Evolutionary conservation across 2,888 invertebrate genomes (phyloP).

Genomic region (Cheilosia scutellata): DNA sequence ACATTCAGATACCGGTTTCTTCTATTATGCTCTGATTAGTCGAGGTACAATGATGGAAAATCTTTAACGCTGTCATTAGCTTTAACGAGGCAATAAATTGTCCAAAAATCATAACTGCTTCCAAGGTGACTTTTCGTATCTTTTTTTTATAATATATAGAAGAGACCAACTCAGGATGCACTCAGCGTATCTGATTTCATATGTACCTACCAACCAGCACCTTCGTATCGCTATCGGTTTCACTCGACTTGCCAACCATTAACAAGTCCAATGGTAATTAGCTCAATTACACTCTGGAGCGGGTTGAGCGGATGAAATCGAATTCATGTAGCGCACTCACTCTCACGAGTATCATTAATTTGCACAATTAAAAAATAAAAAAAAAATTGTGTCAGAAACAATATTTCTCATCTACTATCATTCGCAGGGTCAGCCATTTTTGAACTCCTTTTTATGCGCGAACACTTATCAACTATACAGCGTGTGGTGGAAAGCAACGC

Average conservation of each 20-base stretch:
- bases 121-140: constrained; percentile 19
- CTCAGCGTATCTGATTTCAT: neutral
- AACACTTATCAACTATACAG: constrained; percentile 4
- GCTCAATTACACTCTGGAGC: constrained; percentile 20
- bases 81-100: constrained; percentile 14
- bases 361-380: neutral
- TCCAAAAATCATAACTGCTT: constrained; percentile 2
- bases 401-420: neutral
- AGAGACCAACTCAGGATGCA: neutral
- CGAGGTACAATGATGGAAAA: neutral
- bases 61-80: constrained; percentile 5
- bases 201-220: neutral
- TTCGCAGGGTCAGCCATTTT: neutral
- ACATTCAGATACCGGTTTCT: constrained; percentile 20
- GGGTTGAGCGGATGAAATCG: constrained; percentile 22
- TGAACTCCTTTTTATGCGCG: constrained; percentile 12
- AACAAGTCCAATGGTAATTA: constrained; percentile 36
- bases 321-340: neutral
- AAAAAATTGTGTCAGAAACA: neutral
- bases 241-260: constrained; percentile 6
- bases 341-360: constrained; percentile 38
- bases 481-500: neutral
- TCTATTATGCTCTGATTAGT: constrained; percentile 38
- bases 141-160: neutral
- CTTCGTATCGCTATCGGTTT: neutral